Conservation (phyloP, 2,888 invertebrate species). For the Apamea anceps region DNA sequence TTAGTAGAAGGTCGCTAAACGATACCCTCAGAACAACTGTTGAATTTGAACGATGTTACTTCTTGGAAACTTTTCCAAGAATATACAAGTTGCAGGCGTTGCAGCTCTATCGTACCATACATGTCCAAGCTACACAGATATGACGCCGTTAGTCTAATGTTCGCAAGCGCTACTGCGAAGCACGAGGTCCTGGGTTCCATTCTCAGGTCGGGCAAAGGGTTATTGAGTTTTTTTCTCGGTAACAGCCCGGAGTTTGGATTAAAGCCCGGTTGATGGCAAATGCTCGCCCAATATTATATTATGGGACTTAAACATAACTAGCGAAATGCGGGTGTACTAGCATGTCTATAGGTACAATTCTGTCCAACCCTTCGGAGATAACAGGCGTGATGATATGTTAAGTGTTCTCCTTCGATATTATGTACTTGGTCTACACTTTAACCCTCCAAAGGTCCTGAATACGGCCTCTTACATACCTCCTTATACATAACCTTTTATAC, state of each 20-base stretch:
- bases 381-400: neutral
- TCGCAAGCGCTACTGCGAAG: neutral
- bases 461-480: neutral
- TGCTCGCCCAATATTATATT: neutral
- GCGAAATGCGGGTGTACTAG: neutral
- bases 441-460: neutral
- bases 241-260: no score
- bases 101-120: neutral
- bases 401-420: neutral
- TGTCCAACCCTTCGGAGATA: no score
- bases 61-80: neutral
- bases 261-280: no score
- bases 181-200: neutral
- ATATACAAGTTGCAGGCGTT: neutral
- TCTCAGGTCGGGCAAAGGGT: fast-evolving
- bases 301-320: neutral
- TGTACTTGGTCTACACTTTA: neutral
- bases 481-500: neutral
- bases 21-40: neutral
- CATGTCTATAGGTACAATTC: neutral
- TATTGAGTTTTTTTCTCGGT: neutral
- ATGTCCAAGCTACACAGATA: neutral
- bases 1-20: conserved; percentile 31
- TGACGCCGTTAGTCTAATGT: neutral
- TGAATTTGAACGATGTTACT: neutral